Evolutionary conservation across 2,888 invertebrate species (phyloP).

Genomic region (Allacma fusca): DNA sequence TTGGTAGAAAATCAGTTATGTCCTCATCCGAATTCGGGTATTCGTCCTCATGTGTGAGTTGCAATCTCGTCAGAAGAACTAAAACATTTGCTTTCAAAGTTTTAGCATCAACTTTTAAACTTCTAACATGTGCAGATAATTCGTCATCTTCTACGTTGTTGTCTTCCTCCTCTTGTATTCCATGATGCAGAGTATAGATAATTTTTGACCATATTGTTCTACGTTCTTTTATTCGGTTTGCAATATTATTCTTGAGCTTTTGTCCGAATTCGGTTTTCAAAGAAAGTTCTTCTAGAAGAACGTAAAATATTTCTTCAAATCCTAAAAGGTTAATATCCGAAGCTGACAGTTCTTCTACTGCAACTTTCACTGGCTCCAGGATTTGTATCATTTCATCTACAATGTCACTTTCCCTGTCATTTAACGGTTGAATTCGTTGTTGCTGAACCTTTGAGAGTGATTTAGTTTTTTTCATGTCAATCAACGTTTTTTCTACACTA

Average conservation of each 20-base stretch:
- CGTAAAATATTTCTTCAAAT: neutral
- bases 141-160: no score
- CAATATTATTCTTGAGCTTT: neutral
- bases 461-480: neutral
- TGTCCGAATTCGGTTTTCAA: neutral
- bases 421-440: neutral
- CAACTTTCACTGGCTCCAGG: neutral
- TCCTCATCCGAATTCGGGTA: no score
- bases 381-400: neutral
- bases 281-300: slow-evolving; percentile 6
- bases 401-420: neutral
- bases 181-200: slow-evolving; percentile 8
- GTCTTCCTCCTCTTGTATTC: neutral
- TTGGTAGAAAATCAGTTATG: slow-evolving; percentile 3
- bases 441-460: neutral
- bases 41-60: neutral
- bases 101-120: no score
- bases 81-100: no score
- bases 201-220: neutral
- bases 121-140: no score
- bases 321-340: neutral
- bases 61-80: no score
- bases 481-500: slow-evolving; percentile 11
- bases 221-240: neutral
- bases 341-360: neutral